Evolutionary conservation across 1,140 invertebrate genomes (phyloP), one percentile per base, ranked within the genome.

Genomic region (Antheraea mylitta): DNA sequence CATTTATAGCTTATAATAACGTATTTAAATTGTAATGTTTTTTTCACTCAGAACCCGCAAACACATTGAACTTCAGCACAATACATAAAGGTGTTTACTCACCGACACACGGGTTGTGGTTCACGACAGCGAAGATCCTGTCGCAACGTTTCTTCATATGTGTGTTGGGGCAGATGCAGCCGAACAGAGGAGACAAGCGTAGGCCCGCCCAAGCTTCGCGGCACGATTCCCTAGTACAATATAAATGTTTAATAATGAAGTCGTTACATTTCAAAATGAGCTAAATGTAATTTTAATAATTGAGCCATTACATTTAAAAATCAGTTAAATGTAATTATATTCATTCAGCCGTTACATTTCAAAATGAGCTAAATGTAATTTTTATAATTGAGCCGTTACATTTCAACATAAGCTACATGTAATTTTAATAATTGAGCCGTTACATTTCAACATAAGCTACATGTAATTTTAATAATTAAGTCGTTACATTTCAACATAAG

Each of bases 21-120:
- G 11, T 53, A n/a, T 53, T 53, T 53, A 53, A 13, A n/a, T 13
- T 9, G 5, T 6, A n/a, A 6, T 16, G 2, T 53, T 30, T 53
- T 30, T 65, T 65, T 65, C 64, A 84, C 86, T 91, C 87, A 85
- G 82, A 85, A 81, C 83, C 73, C 77, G 69, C 60, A 18, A 62
- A 58, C 37, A 79, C 71, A 78, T 69, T 75, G 30, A 83, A 80
- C 80, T 74, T 69, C 66, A 77, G 76, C 82, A 11, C 16, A 53
- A 53, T 13, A 76, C 78, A 82, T 78, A 80, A 76, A 63, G 68
- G 71, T 79, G 79, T 73, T 67, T 88, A 96, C 96, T 97, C 94
- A 98, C 97, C 96, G 81, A 98, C 95, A 92, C 97, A 98, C 18
- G 97, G 96, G 93, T 98, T 98, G 91, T 97, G 96, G 93, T 98